Percentiles rank a stretch among this genome's conserved stretches.
phyloP scores from a whole-genome alignment of 1,140 invertebrate genomes.

The Geopemphigus sp. region DNA sequence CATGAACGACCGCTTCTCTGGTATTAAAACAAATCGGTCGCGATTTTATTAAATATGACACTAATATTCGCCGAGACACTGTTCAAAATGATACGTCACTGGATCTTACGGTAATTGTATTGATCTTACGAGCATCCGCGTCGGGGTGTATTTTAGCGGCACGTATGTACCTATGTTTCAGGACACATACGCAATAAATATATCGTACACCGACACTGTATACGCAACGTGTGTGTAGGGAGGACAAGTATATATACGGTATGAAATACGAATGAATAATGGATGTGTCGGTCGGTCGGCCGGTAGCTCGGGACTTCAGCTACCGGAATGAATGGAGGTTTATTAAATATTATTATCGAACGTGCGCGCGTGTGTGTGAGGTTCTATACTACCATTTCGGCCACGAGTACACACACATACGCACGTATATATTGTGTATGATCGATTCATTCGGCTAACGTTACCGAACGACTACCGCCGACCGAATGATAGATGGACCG shows the following conservation, averaged over 20 bases:
- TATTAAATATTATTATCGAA: conserved; percentile 48
- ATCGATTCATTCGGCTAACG: conserved; percentile 48
- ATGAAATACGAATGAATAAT: conserved; percentile 33
- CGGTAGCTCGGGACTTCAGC: conserved; percentile 26
- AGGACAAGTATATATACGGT: neutral
- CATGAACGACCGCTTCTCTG: no score
- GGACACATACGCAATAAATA: neutral
- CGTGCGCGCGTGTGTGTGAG: conserved; percentile 25
- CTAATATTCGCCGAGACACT: no score
- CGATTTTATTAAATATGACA: no score
- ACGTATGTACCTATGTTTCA: neutral
- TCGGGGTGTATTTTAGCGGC: neutral
- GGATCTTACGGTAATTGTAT: no score
- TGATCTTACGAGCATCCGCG: neutral
- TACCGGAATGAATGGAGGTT: conserved; percentile 47
- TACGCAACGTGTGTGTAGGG: neutral
- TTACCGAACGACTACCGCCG: conserved; percentile 30
- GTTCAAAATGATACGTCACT: no score
- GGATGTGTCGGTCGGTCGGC: conserved; percentile 23
- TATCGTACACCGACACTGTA: neutral
- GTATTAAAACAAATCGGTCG: no score
- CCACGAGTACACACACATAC: neutral
- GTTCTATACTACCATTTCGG: neutral
- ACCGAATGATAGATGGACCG: conserved; percentile 46
- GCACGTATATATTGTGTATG: conserved; percentile 22